phyloP scores from a whole-genome alignment of 1,140 invertebrate species.

The Probaryconus sp. region DNA sequence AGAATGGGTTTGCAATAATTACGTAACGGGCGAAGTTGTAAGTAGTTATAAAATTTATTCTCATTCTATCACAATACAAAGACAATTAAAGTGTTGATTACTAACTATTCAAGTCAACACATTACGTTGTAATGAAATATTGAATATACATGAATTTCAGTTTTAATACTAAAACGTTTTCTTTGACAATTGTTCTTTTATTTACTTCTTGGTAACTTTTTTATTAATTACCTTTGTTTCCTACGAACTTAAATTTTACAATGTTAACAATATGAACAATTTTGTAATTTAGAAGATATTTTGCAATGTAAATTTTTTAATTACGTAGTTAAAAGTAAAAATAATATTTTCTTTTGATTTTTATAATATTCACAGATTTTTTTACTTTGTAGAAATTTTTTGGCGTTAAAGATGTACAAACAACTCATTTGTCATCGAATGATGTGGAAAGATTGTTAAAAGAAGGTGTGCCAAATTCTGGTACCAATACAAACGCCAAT shows the following conservation, averaged over 20 bases:
- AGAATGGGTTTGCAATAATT: constrained; percentile 59
- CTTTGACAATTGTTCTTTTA: not conserved
- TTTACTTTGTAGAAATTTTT: constrained; percentile 39
- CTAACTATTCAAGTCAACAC: not conserved
- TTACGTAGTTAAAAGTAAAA: not conserved
- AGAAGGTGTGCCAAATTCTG: constrained; percentile 29
- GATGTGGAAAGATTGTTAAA: constrained; percentile 23
- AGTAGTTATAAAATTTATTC: constrained; percentile 35
- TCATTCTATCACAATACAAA: not conserved
- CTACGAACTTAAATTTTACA: too few species aligned
- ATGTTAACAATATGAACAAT: too few species aligned
- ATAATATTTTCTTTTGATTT: not conserved
- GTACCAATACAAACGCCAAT: constrained; percentile 9
- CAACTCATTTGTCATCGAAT: constrained; percentile 7
- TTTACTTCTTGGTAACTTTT: constrained; percentile 6
- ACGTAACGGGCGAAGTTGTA: constrained; percentile 47
- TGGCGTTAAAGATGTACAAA: constrained; percentile 24
- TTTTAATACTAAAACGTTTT: too few species aligned
- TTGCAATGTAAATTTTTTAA: too few species aligned
- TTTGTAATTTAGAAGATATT: too few species aligned
- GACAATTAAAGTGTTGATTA: constrained; percentile 8
- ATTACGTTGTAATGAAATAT: constrained; percentile 2
- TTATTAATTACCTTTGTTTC: too few species aligned
- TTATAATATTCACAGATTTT: not conserved
- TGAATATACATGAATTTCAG: not conserved